These are phyloP conservation scores for Drosophila fulvimacula DNA, from an alignment of 2,888 invertebrate species.

Conservation along the genomic window DNA sequence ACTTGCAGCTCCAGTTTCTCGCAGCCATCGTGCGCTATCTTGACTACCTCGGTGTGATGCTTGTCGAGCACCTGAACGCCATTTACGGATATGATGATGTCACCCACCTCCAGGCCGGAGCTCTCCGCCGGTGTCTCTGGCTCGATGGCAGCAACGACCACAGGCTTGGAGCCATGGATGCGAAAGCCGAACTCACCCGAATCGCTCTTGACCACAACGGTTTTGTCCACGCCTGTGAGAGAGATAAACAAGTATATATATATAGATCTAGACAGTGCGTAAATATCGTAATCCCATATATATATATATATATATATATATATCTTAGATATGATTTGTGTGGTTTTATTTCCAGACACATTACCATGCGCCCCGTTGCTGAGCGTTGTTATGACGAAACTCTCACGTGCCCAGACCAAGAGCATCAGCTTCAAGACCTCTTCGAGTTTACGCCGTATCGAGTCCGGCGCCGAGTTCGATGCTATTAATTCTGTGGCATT, in stretches of 20 bases:
- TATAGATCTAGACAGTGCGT: background rate
- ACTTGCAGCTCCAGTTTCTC: slow-evolving; percentile 95
- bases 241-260: background rate
- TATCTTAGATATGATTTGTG: slow-evolving; percentile 71
- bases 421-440: slow-evolving; percentile 93
- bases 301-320: slow-evolving; percentile 10
- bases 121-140: slow-evolving; percentile 96
- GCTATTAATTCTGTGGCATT: slow-evolving; percentile 77
- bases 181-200: slow-evolving; percentile 97
- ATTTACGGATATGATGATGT: slow-evolving; percentile 96
- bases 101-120: slow-evolving; percentile 96
- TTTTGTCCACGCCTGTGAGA: slow-evolving; percentile 92
- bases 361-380: slow-evolving; percentile 87
- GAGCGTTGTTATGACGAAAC: slow-evolving; percentile 88
- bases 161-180: slow-evolving; percentile 97
- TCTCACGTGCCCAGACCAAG: slow-evolving; percentile 92
- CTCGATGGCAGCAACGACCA: slow-evolving; percentile 98
- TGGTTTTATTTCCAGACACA: slow-evolving; percentile 82
- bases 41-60: slow-evolving; percentile 96
- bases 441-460: slow-evolving; percentile 89
- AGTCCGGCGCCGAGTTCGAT: slow-evolving; percentile 83
- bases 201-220: slow-evolving; percentile 92
- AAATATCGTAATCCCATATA: slow-evolving; percentile 5
- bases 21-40: slow-evolving; percentile 95
- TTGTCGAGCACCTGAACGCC: slow-evolving; percentile 95